Evolutionary conservation across 2,888 invertebrate genomes (phyloP).

Genomic region (Lithophane socia): DNA sequence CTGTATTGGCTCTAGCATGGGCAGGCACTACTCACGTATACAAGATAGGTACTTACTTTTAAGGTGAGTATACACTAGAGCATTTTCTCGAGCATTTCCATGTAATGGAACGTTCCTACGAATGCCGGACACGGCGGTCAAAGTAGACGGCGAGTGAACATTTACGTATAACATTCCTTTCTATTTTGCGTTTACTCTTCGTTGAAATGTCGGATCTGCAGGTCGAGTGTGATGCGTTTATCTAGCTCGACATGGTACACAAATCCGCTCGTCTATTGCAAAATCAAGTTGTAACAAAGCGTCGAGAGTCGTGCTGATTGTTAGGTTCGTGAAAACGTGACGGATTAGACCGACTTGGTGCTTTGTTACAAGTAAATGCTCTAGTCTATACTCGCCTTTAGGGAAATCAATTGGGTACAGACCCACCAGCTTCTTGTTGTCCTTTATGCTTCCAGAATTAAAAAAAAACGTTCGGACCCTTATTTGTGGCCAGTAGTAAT

Average conservation of each 20-base stretch:
- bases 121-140: neutral
- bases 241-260: neutral
- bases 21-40: neutral
- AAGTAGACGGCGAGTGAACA: neutral
- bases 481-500: neutral
- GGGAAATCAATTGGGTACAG: neutral
- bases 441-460: neutral
- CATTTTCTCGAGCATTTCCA: neutral
- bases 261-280: neutral
- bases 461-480: neutral
- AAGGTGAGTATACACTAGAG: neutral
- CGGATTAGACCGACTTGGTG: neutral
- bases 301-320: neutral
- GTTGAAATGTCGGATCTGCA: neutral
- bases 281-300: neutral
- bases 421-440: neutral
- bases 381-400: neutral
- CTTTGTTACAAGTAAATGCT: neutral
- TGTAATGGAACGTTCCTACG: neutral
- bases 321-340: neutral
- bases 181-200: neutral
- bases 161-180: neutral
- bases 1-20: neutral
- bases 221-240: neutral
- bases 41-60: neutral